Conservation (phyloP, 2,888 invertebrate genomes). For the Drosophila rubida region DNA sequence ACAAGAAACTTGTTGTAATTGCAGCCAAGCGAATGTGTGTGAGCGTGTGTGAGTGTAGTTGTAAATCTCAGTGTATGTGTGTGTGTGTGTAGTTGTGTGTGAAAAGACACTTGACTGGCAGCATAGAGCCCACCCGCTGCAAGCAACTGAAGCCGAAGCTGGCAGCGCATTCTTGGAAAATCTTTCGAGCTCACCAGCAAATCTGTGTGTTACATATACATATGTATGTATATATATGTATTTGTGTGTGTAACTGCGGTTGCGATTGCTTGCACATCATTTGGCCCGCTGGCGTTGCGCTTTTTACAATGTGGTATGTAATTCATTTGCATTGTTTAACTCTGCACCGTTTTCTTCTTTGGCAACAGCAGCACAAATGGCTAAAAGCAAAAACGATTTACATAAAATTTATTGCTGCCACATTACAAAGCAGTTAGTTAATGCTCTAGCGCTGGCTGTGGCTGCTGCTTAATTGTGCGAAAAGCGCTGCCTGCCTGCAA, state of each 20-base stretch:
- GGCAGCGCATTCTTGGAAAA: constrained; percentile 75
- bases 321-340: constrained; percentile 80
- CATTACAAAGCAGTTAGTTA: constrained; percentile 77
- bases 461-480: constrained; percentile 75
- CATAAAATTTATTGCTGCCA: constrained; percentile 81
- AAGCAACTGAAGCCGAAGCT: constrained; percentile 4
- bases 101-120: constrained; percentile 52
- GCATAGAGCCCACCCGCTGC: constrained; percentile 54
- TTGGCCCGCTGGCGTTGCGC: constrained; percentile 40
- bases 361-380: constrained; percentile 46
- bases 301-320: constrained; percentile 58
- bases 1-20: constrained; percentile 23
- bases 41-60: constrained; percentile 8
- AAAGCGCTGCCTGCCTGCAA: constrained; percentile 52
- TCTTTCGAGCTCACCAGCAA: constrained; percentile 43
- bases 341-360: constrained; percentile 70
- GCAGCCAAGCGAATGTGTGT: constrained; percentile 4
- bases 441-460: constrained; percentile 45
- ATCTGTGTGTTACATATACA: constrained; percentile 19
- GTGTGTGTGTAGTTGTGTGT: constrained; percentile 24
- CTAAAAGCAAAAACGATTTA: constrained; percentile 70
- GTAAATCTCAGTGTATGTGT: constrained; percentile 2
- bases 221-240: constrained; percentile 15
- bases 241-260: constrained; percentile 28
- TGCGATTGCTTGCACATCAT: constrained; percentile 72